A percentile compares a stretch with the other conserved stretches of the same genome.
Conservation (phyloP, 2,888 invertebrate species). For the Eutolmus rufibarbis region DNA sequence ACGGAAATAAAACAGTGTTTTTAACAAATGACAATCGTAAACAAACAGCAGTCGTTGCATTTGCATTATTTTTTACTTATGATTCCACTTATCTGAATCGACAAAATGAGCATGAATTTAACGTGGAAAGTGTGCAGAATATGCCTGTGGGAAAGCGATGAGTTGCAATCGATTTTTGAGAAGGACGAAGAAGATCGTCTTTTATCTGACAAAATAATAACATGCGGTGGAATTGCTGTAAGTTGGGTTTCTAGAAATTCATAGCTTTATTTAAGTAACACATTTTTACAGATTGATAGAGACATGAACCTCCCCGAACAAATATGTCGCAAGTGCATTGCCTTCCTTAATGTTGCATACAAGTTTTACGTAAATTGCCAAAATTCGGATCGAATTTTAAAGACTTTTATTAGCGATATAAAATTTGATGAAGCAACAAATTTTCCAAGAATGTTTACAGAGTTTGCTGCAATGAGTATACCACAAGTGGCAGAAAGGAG, state of each 20-base stretch:
- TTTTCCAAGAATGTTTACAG: not conserved
- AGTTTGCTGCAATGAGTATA: not conserved
- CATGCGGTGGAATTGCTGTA: conserved; percentile 48
- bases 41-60: not conserved
- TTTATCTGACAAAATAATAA: conserved; percentile 48
- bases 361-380: conserved; percentile 60
- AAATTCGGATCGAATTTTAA: conserved; percentile 57
- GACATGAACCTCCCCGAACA: conserved; percentile 55
- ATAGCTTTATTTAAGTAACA: not conserved
- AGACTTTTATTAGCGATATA: conserved; percentile 53
- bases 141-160: conserved; percentile 48
- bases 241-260: not conserved
- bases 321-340: conserved; percentile 56
- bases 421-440: conserved; percentile 30
- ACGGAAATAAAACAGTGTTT: not conserved
- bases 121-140: conserved; percentile 48
- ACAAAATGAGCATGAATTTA: conserved; percentile 36
- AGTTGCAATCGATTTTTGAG: conserved; percentile 47
- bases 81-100: not conserved
- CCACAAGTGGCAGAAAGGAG: not conserved
- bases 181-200: conserved; percentile 43
- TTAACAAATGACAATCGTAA: not conserved
- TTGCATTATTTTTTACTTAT: not conserved
- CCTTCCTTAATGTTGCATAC: conserved; percentile 56
- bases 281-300: conserved; percentile 52